Conservation (phyloP, 2,888 invertebrate species). For the Drosophila conformis region DNA sequence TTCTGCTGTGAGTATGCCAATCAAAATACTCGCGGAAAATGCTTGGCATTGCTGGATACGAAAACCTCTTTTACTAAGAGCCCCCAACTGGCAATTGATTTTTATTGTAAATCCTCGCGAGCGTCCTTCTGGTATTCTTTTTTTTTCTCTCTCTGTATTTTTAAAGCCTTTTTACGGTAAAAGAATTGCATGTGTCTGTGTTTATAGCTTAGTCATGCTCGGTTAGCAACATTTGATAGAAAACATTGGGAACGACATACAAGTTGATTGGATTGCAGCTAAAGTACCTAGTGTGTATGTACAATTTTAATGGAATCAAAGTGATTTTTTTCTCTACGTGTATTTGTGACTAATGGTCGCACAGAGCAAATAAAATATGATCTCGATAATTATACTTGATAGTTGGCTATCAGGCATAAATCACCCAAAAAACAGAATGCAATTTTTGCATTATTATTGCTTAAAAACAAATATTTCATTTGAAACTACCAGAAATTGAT, state of each 20-base stretch:
- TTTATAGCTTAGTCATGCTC: constrained; percentile 64
- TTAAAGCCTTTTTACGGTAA: constrained; percentile 42
- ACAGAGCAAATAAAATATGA: constrained; percentile 7
- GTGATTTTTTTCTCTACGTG: constrained; percentile 14
- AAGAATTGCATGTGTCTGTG: constrained; percentile 45
- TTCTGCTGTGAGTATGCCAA: constrained; percentile 62
- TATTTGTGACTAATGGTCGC: neutral
- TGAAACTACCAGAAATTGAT: neutral
- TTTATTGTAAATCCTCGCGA: constrained; percentile 56
- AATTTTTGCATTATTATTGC: neutral
- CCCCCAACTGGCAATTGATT: constrained; percentile 64
- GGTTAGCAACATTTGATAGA: constrained; percentile 53
- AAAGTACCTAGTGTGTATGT: constrained; percentile 16
- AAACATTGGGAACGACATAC: constrained; percentile 46
- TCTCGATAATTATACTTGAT: neutral
- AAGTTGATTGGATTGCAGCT: constrained; percentile 55
- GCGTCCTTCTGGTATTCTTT: constrained; percentile 26
- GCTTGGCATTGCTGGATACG: constrained; percentile 65
- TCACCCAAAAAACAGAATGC: neutral
- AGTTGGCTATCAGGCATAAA: neutral
- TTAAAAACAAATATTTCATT: neutral
- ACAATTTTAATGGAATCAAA: constrained; percentile 51
- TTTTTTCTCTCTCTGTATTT: constrained; percentile 30
- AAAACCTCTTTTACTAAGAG: constrained; percentile 39
- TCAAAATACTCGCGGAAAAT: constrained; percentile 79